These are phyloP conservation scores for Orthosia incerta DNA, from an alignment of 2,888 invertebrate species.

Conservation along the genomic window DNA sequence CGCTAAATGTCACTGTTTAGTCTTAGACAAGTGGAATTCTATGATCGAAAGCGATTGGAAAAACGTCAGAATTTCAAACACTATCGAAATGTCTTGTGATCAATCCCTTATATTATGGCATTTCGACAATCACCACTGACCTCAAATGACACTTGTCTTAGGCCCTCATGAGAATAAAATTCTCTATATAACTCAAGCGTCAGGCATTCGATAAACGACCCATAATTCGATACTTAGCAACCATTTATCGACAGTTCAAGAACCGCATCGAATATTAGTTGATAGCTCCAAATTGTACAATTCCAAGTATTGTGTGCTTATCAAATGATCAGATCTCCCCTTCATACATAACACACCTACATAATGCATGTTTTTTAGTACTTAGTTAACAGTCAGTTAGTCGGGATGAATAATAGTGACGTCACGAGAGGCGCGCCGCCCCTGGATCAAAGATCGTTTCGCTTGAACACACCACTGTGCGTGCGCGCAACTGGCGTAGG, in stretches of 20 bases:
- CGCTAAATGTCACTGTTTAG: too few species aligned
- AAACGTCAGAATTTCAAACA: too few species aligned
- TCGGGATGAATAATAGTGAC: slow-evolving; percentile 82
- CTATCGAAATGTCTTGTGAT: too few species aligned
- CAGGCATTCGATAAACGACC: not conserved
- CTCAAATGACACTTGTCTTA: not conserved
- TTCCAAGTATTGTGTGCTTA: slow-evolving; percentile 44
- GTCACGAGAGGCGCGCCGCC: slow-evolving; percentile 79
- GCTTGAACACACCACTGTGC: slow-evolving; percentile 76
- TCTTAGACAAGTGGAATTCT: too few species aligned
- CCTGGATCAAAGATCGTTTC: slow-evolving; percentile 84
- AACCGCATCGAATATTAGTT: slow-evolving; percentile 35
- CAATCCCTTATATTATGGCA: too few species aligned
- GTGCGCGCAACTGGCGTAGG: slow-evolving; percentile 71
- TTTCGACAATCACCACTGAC: not conserved
- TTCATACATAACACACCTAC: slow-evolving; percentile 57
- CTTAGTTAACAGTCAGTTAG: slow-evolving; percentile 67
- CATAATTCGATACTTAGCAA: slow-evolving; percentile 8
- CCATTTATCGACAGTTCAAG: slow-evolving; percentile 3
- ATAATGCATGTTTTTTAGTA: slow-evolving; percentile 66
- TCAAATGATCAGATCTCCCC: slow-evolving; percentile 63
- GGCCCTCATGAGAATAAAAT: too few species aligned
- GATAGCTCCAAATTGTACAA: slow-evolving; percentile 34
- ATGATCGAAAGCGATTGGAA: too few species aligned
- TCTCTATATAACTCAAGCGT: not conserved